Base-by-base conservation (phyloP, 2,797 vertebrate species). In the Rhinogobio ventralis region DNA sequence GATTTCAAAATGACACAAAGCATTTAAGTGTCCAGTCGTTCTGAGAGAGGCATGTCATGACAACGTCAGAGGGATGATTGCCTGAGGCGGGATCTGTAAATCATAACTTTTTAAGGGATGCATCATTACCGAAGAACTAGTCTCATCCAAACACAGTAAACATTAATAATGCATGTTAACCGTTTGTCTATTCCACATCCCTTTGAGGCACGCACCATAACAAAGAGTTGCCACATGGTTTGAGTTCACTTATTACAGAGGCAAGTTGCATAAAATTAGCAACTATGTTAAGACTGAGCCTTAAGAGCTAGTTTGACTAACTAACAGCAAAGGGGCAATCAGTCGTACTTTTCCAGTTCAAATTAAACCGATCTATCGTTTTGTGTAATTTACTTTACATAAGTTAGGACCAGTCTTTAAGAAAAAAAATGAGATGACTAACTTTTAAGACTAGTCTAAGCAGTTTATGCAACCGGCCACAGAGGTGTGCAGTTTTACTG, bases 31-130 rank as follows among this genome's bases (percentile, higher is more conserved):
- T 42, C 45, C 49, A 19, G 64, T 15, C 5, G 19, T 51, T 76
- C 51, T 75, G 8, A 53, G 19, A 84, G 75, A 60, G 39, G 42
- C 86, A 79, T 82, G 83, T 74, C 67, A 23, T 39, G 67, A 82
- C 86, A 82, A 33, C 8, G 20, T 3, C 6, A 30, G 10, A 8
- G 57, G 19, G 39, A 39, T 42, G 28, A 42, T 13, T 30, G 36
- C 20, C 42, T 80, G 30, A 64, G 64, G 45, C 11, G 2, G 45
- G 45, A 42, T 49, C 23, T 10, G 14, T 17, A 55, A 84, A 60
- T 53, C 75, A 51, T 53, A 66, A 69, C 1, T 20, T 55, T 51
- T 46, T 11, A 51, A 46, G 78, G 7, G 45, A 36, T 15, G 13
- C 45, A 8, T 33, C 62, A 53, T 79, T 13, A 51, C 15, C 11